Conservation (phyloP, 2,888 invertebrate species). For the Chymomyza procnemis region DNA sequence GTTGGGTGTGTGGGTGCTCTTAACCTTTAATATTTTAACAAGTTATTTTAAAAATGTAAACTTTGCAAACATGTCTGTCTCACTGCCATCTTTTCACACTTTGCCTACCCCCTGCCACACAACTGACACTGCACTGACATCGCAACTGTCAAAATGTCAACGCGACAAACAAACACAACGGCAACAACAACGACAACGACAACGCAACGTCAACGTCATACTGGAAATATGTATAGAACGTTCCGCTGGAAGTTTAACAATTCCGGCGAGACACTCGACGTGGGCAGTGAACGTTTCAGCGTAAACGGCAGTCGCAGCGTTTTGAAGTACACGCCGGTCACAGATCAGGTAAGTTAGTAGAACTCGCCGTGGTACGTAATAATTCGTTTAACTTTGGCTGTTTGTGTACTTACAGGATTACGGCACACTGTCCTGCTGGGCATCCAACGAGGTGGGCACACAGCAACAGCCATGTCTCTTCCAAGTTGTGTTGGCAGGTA, state of each 20-base stretch:
- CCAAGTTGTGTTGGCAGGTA: constrained; percentile 93
- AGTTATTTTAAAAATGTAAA: constrained; percentile 71
- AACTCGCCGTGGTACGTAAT: not conserved
- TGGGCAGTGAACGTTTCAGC: constrained; percentile 87
- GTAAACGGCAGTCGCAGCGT: constrained; percentile 88
- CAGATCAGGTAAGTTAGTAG: constrained; percentile 79
- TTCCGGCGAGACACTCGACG: constrained; percentile 92
- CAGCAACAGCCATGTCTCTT: constrained; percentile 91
- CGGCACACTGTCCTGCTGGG: constrained; percentile 92
- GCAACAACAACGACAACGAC: constrained; percentile 11
- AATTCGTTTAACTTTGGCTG: not conserved
- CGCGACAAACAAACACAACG: constrained; percentile 42
- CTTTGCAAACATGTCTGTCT: constrained; percentile 62
- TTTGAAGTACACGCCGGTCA: constrained; percentile 83
- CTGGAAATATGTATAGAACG: constrained; percentile 79
- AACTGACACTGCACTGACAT: constrained; percentile 1
- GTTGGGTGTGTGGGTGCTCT: constrained; percentile 36
- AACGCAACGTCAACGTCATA: not conserved
- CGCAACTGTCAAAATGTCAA: constrained; percentile 64
- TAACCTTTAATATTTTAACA: constrained; percentile 73
- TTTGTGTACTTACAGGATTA: constrained; percentile 82
- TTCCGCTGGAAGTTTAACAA: constrained; percentile 98
- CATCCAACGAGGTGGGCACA: constrained; percentile 89
- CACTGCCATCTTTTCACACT: constrained; percentile 23
- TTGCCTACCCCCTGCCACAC: not conserved